Evolutionary conservation across 1,140 invertebrate genomes (phyloP).

Genomic region (Drosophila oshimai): DNA sequence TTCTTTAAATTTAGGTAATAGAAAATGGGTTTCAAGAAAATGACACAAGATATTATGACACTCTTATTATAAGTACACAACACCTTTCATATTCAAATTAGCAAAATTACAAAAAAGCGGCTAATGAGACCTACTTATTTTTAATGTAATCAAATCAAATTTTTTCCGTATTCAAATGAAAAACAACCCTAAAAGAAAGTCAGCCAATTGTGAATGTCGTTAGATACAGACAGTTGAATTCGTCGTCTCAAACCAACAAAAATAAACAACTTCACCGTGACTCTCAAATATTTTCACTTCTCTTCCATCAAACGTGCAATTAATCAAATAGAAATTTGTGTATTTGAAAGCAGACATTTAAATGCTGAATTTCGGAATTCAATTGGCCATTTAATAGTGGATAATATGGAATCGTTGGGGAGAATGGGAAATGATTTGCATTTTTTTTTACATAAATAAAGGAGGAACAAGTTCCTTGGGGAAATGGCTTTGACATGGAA

Average conservation of each 20-base stretch:
- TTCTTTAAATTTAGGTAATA: background rate
- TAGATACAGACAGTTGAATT: conserved; percentile 34
- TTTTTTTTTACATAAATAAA: conserved; percentile 28
- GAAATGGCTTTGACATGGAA: background rate
- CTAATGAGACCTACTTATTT: conserved; percentile 14
- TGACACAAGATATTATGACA: too few species aligned
- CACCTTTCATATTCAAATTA: conserved; percentile 21
- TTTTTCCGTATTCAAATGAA: conserved; percentile 21
- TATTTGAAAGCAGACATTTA: conserved; percentile 30
- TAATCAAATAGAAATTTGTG: conserved; percentile 34
- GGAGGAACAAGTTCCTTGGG: conserved; percentile 4
- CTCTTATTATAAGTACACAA: background rate
- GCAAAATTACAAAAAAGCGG: background rate
- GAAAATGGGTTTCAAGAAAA: too few species aligned
- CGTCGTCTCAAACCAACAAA: background rate
- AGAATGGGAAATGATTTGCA: conserved; percentile 44
- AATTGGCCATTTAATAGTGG: conserved; percentile 50
- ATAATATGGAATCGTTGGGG: conserved; percentile 14
- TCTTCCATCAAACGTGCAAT: conserved; percentile 21
- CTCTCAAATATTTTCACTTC: conserved; percentile 8
- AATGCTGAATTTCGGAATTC: conserved; percentile 33
- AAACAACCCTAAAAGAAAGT: conserved; percentile 13
- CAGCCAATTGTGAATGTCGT: conserved; percentile 30
- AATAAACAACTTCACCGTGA: conserved; percentile 24
- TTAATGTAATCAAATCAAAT: conserved; percentile 4